Base-by-base conservation (phyloP, 1,140 invertebrate genomes). In the Lepidostoma basale region DNA sequence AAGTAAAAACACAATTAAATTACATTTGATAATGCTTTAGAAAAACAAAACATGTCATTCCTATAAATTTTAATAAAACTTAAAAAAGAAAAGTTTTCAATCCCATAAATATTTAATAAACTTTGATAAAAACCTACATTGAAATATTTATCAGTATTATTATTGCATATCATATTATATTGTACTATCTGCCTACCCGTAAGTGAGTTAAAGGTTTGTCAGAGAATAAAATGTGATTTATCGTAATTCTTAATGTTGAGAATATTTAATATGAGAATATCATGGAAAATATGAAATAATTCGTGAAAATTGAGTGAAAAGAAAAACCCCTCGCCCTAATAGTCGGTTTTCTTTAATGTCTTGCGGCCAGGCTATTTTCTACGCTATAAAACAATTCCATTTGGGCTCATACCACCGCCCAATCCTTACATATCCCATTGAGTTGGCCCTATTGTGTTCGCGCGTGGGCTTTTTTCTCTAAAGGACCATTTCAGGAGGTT, bases 331-430 rank as follows among this genome's bases (percentile, higher is more conserved):
- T 23, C 18, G 6, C 45, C 45, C 45, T 49, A 49, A 49, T 49
- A 49, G 45, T 18, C 45, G 6, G 45, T 49, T 49, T 18, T 23
- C 45, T 26, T 49, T 49, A 49, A 49, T 49, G 22, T 23, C 2
- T n/a, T n/a, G 8, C 18, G 8, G 18, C 45, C 45, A 12, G 12
- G 45, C 45, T 18, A 49, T 49, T 49, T 49, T 49, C 45, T 23
- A 23, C 23, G 18, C 45, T 49, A 49, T 49, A 49, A 49, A 49
- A 49, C 45, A 49, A 49, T 49, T 49, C 45, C 45, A 49, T 49
- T 49, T 49, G 45, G n/a, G 45, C 45, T 49, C 22, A 23, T 49
- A 5, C 45, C 25, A 49, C 45, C 45, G 25, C 25, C 23, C 45
- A 26, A 49, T 49, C 22, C 22, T 23, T 49, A 22, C 22, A 49